A percentile compares a stretch with the other conserved stretches of the same genome.
These are phyloP conservation scores for Sorex maritimensis DNA, from an alignment of 2,797 vertebrate species.

Conservation along the genomic window DNA sequence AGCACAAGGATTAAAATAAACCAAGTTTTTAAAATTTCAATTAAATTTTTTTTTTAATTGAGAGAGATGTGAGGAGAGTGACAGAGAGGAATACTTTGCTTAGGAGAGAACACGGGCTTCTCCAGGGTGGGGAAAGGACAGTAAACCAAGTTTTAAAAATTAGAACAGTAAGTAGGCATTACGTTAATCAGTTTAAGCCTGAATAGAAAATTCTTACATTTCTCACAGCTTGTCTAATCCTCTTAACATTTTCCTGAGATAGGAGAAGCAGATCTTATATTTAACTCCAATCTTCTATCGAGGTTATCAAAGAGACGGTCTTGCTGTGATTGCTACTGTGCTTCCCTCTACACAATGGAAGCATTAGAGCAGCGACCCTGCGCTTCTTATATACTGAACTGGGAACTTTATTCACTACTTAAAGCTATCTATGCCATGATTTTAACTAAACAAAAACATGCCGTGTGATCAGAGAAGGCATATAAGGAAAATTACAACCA, in stretches of 20 bases:
- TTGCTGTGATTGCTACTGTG: neutral
- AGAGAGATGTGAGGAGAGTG: no score
- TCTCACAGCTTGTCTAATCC: conserved; percentile 26
- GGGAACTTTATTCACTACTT: conserved; percentile 29
- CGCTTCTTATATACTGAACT: neutral
- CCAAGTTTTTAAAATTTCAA: no score
- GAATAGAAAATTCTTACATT: conserved; percentile 39
- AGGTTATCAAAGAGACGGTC: neutral
- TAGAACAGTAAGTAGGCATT: conserved; percentile 4
- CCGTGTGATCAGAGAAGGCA: neutral
- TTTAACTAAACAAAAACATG: conserved; percentile 41
- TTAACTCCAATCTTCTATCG: conserved; percentile 14
- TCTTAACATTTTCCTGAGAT: neutral
- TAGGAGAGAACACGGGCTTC: no score
- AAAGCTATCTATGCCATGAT: conserved; percentile 23
- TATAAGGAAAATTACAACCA: conserved; percentile 40
- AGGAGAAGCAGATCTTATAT: conserved; percentile 18
- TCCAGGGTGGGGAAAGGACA: neutral
- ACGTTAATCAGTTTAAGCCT: conserved; percentile 51
- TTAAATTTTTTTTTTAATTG: no score
- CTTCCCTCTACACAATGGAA: neutral
- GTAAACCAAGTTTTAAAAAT: neutral
- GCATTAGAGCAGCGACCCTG: neutral
- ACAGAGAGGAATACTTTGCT: no score
- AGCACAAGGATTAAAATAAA: neutral